Evolutionary conservation across 2,888 invertebrate species (phyloP).

Genomic region (Brachypterus glaber): DNA sequence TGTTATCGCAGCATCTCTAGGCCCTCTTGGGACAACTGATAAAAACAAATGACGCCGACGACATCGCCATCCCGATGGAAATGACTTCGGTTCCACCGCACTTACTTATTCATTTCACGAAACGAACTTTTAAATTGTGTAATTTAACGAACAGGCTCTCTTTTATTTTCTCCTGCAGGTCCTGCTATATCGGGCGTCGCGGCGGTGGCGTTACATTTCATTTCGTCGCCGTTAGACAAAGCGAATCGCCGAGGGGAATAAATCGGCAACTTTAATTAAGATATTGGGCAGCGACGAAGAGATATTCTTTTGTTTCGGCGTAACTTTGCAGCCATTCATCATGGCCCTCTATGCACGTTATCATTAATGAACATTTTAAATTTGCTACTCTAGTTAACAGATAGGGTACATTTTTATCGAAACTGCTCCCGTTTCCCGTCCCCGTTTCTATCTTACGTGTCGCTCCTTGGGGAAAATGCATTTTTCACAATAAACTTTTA

Average conservation of each 20-base stretch:
- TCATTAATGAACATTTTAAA: slow-evolving; percentile 41
- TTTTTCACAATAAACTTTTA: too few species aligned
- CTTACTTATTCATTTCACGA: slow-evolving; percentile 44
- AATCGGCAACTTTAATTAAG: slow-evolving; percentile 46
- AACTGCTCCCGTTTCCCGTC: slow-evolving; percentile 3
- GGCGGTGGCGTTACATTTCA: slow-evolving; percentile 34
- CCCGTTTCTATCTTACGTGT: too few species aligned
- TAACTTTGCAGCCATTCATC: slow-evolving; percentile 37
- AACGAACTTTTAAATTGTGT: slow-evolving; percentile 44
- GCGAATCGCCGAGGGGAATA: slow-evolving; percentile 35
- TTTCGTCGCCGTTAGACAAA: slow-evolving; percentile 34
- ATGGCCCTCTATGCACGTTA: slow-evolving; percentile 34
- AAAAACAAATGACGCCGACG: slow-evolving; percentile 41
- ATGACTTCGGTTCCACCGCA: slow-evolving; percentile 36
- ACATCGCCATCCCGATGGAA: slow-evolving; percentile 39
- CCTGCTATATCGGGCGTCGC: slow-evolving; percentile 18
- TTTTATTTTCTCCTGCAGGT: slow-evolving; percentile 32
- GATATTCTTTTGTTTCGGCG: slow-evolving; percentile 41
- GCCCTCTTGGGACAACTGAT: slow-evolving; percentile 35
- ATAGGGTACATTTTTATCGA: slow-evolving; percentile 29
- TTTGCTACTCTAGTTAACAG: slow-evolving; percentile 33
- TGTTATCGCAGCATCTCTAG: slow-evolving; percentile 30
- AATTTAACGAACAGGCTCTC: slow-evolving; percentile 39
- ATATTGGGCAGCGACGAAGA: slow-evolving; percentile 40
- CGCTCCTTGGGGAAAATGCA: too few species aligned